Percentiles rank a stretch among this genome's conserved stretches.
phyloP scores from a whole-genome alignment of 2,888 invertebrate genomes.

The Drosophila affinis region DNA sequence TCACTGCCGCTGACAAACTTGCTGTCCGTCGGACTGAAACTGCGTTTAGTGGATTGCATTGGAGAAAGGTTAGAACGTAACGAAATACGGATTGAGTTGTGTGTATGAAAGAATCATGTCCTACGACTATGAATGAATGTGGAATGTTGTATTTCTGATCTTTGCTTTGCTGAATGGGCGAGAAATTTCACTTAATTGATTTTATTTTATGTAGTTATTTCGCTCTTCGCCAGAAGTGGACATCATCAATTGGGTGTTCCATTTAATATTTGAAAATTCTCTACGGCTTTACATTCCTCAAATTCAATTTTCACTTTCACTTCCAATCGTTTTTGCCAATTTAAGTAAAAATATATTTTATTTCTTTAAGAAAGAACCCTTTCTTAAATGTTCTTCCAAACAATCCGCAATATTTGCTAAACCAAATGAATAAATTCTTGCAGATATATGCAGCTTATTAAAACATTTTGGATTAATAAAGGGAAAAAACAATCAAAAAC shows the following conservation, averaged over 20 bases:
- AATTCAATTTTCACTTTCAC: too few relatives aligned
- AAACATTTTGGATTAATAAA: background rate
- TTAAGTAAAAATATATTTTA: background rate
- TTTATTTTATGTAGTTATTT: background rate
- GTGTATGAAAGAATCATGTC: constrained; percentile 1
- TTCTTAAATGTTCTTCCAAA: background rate
- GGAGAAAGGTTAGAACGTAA: constrained; percentile 69
- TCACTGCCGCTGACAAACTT: constrained; percentile 99
- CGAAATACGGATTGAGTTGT: constrained; percentile 45
- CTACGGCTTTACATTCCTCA: background rate
- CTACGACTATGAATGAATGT: background rate
- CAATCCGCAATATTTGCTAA: too few relatives aligned
- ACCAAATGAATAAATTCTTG: too few relatives aligned
- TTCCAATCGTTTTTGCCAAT: too few relatives aligned
- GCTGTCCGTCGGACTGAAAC: constrained; percentile 99
- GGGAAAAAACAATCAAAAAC: background rate
- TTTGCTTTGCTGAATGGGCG: background rate
- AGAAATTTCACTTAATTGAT: background rate
- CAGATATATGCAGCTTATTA: too few relatives aligned
- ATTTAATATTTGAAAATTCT: background rate
- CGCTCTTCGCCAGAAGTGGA: background rate
- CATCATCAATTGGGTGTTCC: background rate
- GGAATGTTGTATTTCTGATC: background rate
- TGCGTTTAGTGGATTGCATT: constrained; percentile 82
- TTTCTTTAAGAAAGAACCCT: background rate